These are phyloP conservation scores for Paralvinella palmiformis DNA, from an alignment of 1,140 invertebrate species.

Conservation along the genomic window DNA sequence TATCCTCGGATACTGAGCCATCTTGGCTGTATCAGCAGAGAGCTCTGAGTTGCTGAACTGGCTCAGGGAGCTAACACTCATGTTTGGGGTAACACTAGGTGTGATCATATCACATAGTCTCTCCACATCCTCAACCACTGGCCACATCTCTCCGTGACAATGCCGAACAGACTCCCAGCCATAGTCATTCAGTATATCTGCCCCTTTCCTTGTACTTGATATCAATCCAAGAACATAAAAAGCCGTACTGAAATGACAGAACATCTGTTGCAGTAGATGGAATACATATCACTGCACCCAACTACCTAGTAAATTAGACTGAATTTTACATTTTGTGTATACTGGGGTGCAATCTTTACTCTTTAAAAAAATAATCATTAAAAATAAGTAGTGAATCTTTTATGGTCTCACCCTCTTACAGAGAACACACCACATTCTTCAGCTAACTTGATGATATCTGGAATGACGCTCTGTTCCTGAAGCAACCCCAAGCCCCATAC, in stretches of 20 bases:
- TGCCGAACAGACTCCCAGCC: constrained; percentile 75
- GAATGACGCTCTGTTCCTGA: constrained; percentile 57
- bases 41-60: neutral
- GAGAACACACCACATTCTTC: constrained; percentile 75
- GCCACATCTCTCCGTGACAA: constrained; percentile 73
- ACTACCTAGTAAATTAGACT: too few species aligned
- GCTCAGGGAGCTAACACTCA: neutral
- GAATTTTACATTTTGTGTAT: too few species aligned
- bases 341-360: neutral
- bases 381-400: neutral
- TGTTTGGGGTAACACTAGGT: neutral
- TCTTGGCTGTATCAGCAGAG: neutral
- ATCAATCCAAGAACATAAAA: constrained; percentile 81
- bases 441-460: constrained; percentile 63
- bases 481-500: constrained; percentile 67
- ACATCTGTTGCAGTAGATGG: too few species aligned
- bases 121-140: constrained; percentile 62
- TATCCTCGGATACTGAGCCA: neutral
- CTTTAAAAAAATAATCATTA: neutral
- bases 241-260: constrained; percentile 64
- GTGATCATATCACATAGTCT: too few species aligned
- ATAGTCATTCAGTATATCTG: constrained; percentile 64
- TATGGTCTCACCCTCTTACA: constrained; percentile 61
- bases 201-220: constrained; percentile 72
- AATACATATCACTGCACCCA: too few species aligned